Conservation (phyloP, 2,797 vertebrate genomes). For the Sphaeramia orbicularis region DNA sequence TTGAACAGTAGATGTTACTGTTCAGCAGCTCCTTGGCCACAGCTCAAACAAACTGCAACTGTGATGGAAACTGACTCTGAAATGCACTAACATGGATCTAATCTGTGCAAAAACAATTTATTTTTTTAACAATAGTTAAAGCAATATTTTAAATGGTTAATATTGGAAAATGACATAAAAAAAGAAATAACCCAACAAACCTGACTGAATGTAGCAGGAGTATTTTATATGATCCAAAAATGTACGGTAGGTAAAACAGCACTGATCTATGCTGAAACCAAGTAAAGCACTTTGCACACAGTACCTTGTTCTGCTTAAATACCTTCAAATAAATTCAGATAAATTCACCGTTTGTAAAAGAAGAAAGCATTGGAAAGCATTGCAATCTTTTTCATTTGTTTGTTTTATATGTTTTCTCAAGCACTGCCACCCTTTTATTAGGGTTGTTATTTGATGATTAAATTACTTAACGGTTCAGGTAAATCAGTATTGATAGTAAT, state of each 20-base stretch:
- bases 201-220: background rate
- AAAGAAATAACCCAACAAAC: too few species aligned
- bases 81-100: background rate
- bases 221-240: background rate
- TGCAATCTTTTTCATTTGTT: too few species aligned
- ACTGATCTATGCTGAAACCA: background rate
- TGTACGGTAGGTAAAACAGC: conserved; percentile 7
- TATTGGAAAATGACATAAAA: too few species aligned
- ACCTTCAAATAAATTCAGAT: background rate
- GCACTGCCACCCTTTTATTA: conserved; percentile 1
- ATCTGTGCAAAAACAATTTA: too few species aligned
- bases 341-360: background rate
- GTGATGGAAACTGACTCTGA: background rate
- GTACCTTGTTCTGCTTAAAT: background rate
- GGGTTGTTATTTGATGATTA: background rate
- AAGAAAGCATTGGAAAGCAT: background rate
- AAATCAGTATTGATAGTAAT: background rate
- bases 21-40: background rate
- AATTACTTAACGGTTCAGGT: background rate
- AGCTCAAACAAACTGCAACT: background rate
- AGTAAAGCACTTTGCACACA: conserved; percentile 8
- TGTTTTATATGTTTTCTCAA: background rate
- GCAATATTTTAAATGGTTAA: too few species aligned
- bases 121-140: too few species aligned
- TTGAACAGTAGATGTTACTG: conserved; percentile 42